These are phyloP conservation scores for Sycophaga agraensis DNA, from an alignment of 1,140 invertebrate species.

Conservation along the genomic window DNA sequence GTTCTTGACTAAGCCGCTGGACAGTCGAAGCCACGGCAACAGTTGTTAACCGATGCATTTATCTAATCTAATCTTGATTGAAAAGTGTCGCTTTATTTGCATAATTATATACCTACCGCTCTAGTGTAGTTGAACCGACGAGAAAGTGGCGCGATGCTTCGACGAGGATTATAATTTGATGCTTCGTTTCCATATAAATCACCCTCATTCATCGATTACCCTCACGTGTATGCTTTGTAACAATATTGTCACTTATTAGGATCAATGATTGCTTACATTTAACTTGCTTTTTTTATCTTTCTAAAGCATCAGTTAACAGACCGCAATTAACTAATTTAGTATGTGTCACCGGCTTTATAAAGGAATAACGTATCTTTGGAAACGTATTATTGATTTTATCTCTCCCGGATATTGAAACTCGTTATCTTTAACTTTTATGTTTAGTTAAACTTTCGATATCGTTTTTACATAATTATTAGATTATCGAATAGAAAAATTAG, in stretches of 20 bases:
- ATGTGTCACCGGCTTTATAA: background rate
- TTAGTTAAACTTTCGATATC: background rate
- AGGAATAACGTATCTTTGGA: background rate
- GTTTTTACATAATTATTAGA: conserved; percentile 25
- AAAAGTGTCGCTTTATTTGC: background rate
- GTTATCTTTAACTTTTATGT: conserved; percentile 13
- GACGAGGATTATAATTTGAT: too few species aligned
- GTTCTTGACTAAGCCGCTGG: background rate
- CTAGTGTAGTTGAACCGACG: too few species aligned
- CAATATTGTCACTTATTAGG: too few species aligned
- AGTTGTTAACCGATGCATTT: background rate
- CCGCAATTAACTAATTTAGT: background rate
- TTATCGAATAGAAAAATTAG: background rate
- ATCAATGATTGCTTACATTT: too few species aligned
- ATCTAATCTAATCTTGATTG: conserved; percentile 13
- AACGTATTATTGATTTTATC: conserved; percentile 19
- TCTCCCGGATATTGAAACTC: background rate
- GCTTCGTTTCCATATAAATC: too few species aligned
- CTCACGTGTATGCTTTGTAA: too few species aligned
- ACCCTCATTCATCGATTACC: too few species aligned
- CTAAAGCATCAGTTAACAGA: too few species aligned
- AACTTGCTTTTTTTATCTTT: too few species aligned
- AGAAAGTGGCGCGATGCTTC: too few species aligned
- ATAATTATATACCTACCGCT: conserved; percentile 8
- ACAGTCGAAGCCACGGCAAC: background rate